Evolutionary conservation across 2,888 invertebrate species (phyloP).

Genomic region (Quadroppia sp.): DNA sequence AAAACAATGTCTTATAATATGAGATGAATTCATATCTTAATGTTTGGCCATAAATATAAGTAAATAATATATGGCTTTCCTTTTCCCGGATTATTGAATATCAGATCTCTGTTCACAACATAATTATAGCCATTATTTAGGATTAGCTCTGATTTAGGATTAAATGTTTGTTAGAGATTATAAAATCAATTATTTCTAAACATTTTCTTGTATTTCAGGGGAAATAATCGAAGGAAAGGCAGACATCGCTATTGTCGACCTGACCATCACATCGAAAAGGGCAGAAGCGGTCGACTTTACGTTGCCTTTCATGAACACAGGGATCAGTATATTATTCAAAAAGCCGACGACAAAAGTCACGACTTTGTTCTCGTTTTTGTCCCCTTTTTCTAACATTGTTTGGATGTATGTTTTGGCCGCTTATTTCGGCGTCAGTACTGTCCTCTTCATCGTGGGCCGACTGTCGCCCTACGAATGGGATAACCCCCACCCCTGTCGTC

Average conservation of each 20-base stretch:
- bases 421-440: conserved; percentile 71
- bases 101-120: no score
- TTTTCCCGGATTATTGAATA: no score
- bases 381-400: conserved; percentile 77
- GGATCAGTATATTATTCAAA: conserved; percentile 82
- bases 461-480: conserved; percentile 57
- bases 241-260: conserved; percentile 58
- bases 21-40: no score
- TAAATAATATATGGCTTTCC: no score
- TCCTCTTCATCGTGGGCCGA: conserved; percentile 60
- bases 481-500: conserved; percentile 68
- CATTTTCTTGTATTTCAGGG: no score
- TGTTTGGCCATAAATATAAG: no score
- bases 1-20: no score
- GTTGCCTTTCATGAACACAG: conserved; percentile 58
- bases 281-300: conserved; percentile 58
- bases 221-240: conserved; percentile 51
- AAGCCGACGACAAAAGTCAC: conserved; percentile 81
- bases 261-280: conserved; percentile 58
- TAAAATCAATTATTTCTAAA: no score
- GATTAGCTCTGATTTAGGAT: no score
- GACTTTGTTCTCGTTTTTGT: conserved; percentile 83
- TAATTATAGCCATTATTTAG: no score
- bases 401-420: conserved; percentile 80
- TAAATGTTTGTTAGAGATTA: no score